Percentiles rank a stretch among this genome's conserved stretches.
These are phyloP conservation scores for Pollenia angustigena DNA, from an alignment of 2,888 invertebrate species.

Conservation along the genomic window DNA sequence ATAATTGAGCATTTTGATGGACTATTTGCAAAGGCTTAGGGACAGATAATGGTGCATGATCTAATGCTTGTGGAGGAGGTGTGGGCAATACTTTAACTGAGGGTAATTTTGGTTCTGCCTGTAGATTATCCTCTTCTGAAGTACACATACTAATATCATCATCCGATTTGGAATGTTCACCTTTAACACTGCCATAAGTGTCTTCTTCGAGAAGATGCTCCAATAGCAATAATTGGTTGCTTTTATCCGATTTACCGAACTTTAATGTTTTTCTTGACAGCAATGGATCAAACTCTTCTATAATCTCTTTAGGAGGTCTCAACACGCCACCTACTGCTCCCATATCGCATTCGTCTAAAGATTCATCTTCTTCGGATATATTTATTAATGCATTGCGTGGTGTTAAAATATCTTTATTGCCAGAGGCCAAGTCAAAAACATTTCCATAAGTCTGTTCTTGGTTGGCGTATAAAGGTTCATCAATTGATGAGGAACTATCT, in stretches of 20 bases:
- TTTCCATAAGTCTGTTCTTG: constrained; percentile 83
- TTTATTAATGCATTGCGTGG: constrained; percentile 76
- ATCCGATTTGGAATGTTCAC: constrained; percentile 78
- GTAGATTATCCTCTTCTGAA: constrained; percentile 83
- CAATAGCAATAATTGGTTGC: constrained; percentile 87
- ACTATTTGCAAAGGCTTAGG: constrained; percentile 79
- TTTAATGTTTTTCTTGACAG: constrained; percentile 78
- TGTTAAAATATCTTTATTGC: constrained; percentile 78
- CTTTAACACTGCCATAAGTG: constrained; percentile 87
- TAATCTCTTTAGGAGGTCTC: constrained; percentile 85
- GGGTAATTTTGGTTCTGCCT: constrained; percentile 51
- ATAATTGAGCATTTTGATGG: constrained; percentile 81
- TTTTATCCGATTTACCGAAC: constrained; percentile 82
- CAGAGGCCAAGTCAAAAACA: constrained; percentile 82
- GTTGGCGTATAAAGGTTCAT: constrained; percentile 83
- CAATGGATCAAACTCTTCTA: constrained; percentile 90
- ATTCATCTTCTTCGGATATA: constrained; percentile 69
- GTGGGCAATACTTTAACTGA: constrained; percentile 70
- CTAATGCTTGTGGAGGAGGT: constrained; percentile 36
- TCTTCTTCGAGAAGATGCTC: constrained; percentile 89
- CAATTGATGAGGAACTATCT: constrained; percentile 76
- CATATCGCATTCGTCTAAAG: constrained; percentile 55
- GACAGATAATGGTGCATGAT: constrained; percentile 53
- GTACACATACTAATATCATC: constrained; percentile 85
- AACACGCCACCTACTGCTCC: constrained; percentile 78